Evolutionary conservation across 2,888 invertebrate genomes (phyloP).

Genomic region (Ormyrus nitidulus): DNA sequence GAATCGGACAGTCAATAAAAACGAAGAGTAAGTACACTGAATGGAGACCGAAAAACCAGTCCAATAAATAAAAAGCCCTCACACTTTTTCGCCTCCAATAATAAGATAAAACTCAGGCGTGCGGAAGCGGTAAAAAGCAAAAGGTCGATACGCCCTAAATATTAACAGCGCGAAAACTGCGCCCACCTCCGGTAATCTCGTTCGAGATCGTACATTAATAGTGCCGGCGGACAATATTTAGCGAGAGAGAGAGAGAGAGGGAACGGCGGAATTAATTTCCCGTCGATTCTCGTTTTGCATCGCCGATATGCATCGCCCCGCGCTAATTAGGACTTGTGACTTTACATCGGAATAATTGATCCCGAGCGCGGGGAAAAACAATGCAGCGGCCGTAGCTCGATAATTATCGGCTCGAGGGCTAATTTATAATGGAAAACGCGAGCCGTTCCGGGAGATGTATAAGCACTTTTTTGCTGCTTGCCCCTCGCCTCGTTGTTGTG

Average conservation of each 20-base stretch:
- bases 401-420: background rate
- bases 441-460: no score
- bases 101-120: no score
- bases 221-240: background rate
- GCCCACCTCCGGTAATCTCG: background rate
- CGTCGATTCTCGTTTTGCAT: constrained; percentile 35
- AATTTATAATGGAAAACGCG: no score
- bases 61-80: no score
- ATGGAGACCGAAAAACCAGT: no score
- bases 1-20: no score
- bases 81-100: no score
- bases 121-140: constrained; percentile 7
- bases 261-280: constrained; percentile 36
- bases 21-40: no score
- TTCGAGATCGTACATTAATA: no score
- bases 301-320: background rate
- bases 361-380: background rate
- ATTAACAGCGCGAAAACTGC: background rate
- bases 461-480: no score
- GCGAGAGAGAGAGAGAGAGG: background rate
- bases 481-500: no score
- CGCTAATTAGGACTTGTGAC: constrained; percentile 4
- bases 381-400: constrained; percentile 1
- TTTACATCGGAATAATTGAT: constrained; percentile 24
- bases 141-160: background rate